Base-by-base conservation (phyloP, 2,797 vertebrate genomes). In the Hippopotamyrus pictus region DNA sequence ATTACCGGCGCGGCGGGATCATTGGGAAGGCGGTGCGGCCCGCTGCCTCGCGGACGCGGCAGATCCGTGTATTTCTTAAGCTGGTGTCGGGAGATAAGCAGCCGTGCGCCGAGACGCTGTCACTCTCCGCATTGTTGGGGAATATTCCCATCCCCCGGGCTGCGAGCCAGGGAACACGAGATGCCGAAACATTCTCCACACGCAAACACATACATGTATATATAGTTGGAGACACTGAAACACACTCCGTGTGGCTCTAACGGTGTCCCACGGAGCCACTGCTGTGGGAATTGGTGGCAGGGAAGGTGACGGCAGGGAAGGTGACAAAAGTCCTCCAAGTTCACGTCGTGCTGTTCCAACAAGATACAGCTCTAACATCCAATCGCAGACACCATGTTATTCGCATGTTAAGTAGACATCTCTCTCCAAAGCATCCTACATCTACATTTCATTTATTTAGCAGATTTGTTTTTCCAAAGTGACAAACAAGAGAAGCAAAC, bases 61-160 rank as follows among this genome's bases (percentile, higher is more conserved):
- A 91, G 91, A 92, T 91, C 90, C 84, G 83, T 90, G 91, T 91
- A 90, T 88, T 53, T 89, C 87, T 90, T 85, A 90, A 90, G 90
- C 87, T 88, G 90, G 37, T 29, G 85, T 89, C 88, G 87, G 88
- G 89, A 90, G 91, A 91, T 90, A 92, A 92, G 90, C 88, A 73
- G 50, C 29, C 25, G 44, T 87, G 88, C 91, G 91, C 90, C 53
- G 87, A 89, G 89, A 91, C 59, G 73, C 91, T 86, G 54, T 59
- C 86, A 83, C 90, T 90, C 90, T 94, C 92, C 91, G 89, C 90
- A 91, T 91, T 90, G 53, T 86, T 14, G 62, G 91, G 86, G 90
- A 90, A 90, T 59, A 54, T 88, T 89, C 88, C 50, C n/a, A 79
- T 84, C 84, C 54, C 8, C 2, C 19, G 87, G 65, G 89, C 19